Evolutionary conservation across 1,140 invertebrate genomes (phyloP), one percentile per base, ranked within the genome.

Genomic region (Drosophila ogumai): DNA sequence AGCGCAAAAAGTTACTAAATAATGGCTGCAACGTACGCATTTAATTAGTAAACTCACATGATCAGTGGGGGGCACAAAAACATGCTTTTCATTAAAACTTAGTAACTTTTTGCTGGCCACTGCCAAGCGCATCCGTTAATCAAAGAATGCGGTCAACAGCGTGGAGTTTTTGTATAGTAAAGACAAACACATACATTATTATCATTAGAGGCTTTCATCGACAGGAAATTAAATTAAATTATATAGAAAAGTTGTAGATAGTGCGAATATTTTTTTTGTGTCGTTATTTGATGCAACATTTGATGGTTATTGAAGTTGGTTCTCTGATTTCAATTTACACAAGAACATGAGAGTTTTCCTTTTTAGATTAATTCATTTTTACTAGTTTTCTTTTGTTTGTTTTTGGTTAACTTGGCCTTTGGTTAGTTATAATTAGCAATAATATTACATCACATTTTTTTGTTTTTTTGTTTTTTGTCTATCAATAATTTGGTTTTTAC

Each of bases 361-460:
- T 55, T 74, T 80, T 9, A 52, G 46, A 79, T 79, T 49, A 79
- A 41, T 79, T 59, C 36, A 40, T 71, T 79, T 56, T 61, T 73
- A 64, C 79, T 81, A 81, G 60, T 79, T 79, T 63, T 75, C 73
- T 34, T 76, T 65, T 84, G 59, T 72, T 76, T 81, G 44, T 79
- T 66, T 88, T 88, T 92, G 85, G 91, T 92, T 92, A 92, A 92
- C 91, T 92, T 92, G 91, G 91, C 91, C 91, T 92, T 92, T 92
- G 86, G 91, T 92, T 92, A 92, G 91, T 92, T 92, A 75, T 88
- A 91, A 87, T 91, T 91, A 91, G 90, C 81, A 86, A 84, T 82
- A 87, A 75, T 84, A 90, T 91, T 90, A 91, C 79, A 80, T 91
- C 84, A 91, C 78, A 91, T 90, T 58, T 87, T 80, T 80, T 76